Evolutionary conservation across 2,888 invertebrate species (phyloP), one percentile per base, ranked within the genome.

Genomic region (Actias luna): DNA sequence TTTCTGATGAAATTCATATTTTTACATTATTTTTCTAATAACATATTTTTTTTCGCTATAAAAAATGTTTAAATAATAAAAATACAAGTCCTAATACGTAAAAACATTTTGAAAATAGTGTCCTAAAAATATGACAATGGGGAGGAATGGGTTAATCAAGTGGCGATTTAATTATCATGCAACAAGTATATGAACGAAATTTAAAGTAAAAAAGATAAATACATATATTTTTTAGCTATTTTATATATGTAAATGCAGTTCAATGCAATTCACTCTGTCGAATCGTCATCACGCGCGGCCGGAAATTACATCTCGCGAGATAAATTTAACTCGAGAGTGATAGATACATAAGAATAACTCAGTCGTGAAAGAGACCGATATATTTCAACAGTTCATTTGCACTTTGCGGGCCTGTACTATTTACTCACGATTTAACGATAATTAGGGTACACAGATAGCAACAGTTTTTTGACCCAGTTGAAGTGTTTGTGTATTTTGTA

Each of bases 251-350:
- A 75, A 69, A 69, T 68, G 68, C 68, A 75, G 72, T 79, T 79
- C 81, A 80, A 70, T 82, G 82, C 80, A 80, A 77, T 75, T 76
- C 70, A 67, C 74, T 39, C 16, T 76, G 52, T 66, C 71, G 64
- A 67, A 69, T 72, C 73, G 73, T 67, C 73, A 78, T 83, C 79
- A 82, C 84, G 81, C 75, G 69, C 75, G 52, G 82, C 89, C 89
- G 92, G 92, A 92, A 89, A 84, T 82, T 78, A 77, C 81, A 81
- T 81, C 86, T 85, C 82, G 71, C 66, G 75, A 76, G 85, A 84
- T 88, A 90, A 88, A 88, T 88, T 85, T 91, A 92, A 87, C 74
- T 72, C 79, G 83, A 85, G 75, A 80, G 85, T 76, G 85, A 85
- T 75, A 77, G 77, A 75, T 66, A 76, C 76, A 84, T 74, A 72